phyloP scores from a whole-genome alignment of 2,888 invertebrate species.

The Agapostemon virescens region DNA sequence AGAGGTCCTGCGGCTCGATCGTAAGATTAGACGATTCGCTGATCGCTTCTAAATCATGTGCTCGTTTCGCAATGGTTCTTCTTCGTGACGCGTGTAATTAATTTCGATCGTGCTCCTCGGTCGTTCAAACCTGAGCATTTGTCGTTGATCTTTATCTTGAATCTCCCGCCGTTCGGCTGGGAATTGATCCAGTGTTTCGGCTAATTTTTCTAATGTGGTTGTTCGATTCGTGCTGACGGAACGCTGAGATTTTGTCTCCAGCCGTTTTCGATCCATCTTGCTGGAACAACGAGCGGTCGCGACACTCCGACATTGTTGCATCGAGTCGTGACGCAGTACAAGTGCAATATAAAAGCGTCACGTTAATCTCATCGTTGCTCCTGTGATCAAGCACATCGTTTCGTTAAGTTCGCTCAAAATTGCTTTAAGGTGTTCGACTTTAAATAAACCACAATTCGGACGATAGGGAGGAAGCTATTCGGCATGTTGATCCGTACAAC shows the following conservation, averaged over 20 bases:
- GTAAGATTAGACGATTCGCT: neutral
- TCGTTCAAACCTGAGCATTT: neutral
- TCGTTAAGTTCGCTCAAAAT: conserved; percentile 50
- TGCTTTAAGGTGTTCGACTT: no score
- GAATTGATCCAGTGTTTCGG: neutral
- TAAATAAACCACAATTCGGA: no score
- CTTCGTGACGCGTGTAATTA: neutral
- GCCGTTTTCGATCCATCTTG: neutral
- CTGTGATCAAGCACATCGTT: conserved; percentile 31
- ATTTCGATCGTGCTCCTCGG: neutral
- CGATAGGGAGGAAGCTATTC: no score
- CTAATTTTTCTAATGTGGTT: no score
- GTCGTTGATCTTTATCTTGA: neutral
- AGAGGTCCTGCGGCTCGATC: neutral
- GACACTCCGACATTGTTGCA: neutral
- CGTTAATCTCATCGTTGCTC: conserved; percentile 4
- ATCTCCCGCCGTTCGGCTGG: neutral
- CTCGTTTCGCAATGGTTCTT: neutral
- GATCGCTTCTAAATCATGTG: neutral
- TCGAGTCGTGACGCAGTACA: neutral
- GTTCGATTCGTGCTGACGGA: neutral
- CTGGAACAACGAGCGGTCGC: neutral
- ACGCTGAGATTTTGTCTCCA: conserved; percentile 2
- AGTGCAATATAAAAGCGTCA: conserved; percentile 40
- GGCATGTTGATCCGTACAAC: no score